A percentile compares a stretch with the other conserved stretches of the same genome.
These are phyloP conservation scores for Apoda limacodes DNA, from an alignment of 2,888 invertebrate species.

Conservation along the genomic window DNA sequence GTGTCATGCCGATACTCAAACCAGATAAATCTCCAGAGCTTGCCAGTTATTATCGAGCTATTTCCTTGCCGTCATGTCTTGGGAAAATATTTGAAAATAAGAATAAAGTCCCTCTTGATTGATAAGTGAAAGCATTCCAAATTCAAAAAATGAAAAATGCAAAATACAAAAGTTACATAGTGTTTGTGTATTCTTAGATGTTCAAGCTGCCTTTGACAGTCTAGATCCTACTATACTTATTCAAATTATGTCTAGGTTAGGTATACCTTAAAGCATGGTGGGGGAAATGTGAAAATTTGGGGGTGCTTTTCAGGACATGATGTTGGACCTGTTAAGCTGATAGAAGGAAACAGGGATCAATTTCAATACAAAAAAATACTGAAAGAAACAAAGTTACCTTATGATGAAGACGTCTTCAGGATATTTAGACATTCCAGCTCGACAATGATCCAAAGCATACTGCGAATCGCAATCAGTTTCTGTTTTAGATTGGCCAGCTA, in stretches of 20 bases:
- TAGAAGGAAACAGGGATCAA: constrained; percentile 4
- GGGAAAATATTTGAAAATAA: constrained; percentile 10
- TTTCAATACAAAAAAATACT: constrained; percentile 2
- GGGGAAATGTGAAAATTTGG: no score
- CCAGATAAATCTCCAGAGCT: constrained; percentile 10
- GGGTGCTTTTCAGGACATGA: no score
- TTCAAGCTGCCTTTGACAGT: no score
- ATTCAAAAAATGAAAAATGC: constrained; percentile 11
- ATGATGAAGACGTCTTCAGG: no score
- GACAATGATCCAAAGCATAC: no score
- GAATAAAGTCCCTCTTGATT: constrained; percentile 7
- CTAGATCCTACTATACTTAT: constrained; percentile 12
- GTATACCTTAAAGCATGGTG: no score
- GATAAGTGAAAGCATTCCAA: constrained; percentile 5
- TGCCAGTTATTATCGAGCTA: constrained; percentile 13
- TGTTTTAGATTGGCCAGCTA: no score
- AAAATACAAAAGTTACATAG: constrained; percentile 7
- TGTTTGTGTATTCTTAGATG: constrained; percentile 11
- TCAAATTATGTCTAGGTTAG: no score
- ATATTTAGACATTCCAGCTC: no score
- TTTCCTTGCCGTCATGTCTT: constrained; percentile 13
- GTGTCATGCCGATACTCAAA: no score
- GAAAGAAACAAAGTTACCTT: constrained; percentile 2
- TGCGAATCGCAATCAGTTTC: no score
- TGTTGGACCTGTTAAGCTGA: constrained; percentile 4